Conservation (phyloP, 2,888 invertebrate species). For the Eurytoma californica region DNA sequence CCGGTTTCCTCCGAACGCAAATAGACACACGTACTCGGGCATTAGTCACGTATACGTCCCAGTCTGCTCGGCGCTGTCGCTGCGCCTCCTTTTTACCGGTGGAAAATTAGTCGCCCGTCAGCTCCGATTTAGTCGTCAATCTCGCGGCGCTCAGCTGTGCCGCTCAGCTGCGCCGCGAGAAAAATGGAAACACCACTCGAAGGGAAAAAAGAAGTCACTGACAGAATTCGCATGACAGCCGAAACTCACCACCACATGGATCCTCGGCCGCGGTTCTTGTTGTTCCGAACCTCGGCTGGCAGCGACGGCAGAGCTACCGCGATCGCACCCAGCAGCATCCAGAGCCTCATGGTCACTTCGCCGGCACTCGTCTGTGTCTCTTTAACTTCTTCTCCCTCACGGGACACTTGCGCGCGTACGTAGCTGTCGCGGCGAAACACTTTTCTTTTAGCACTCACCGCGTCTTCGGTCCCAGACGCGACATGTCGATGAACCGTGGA, state of each 20-base stretch:
- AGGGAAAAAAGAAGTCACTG: neutral
- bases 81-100: too few species aligned
- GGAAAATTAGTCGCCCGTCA: too few species aligned
- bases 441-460: constrained; percentile 19
- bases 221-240: neutral
- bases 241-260: constrained; percentile 93
- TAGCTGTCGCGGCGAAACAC: too few species aligned
- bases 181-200: neutral
- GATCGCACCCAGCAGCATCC: constrained; percentile 73
- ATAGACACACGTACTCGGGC: neutral
- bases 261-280: constrained; percentile 87
- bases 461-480: constrained; percentile 11
- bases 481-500: neutral
- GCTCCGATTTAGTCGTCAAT: neutral
- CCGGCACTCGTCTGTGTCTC: neutral
- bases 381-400: constrained; percentile 1
- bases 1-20: constrained; percentile 15
- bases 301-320: constrained; percentile 77
- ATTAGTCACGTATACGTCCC: neutral
- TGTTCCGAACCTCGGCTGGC: constrained; percentile 69
- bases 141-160: neutral
- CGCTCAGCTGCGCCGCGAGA: constrained; percentile 26
- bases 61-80: too few species aligned
- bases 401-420: too few species aligned
- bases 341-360: constrained; percentile 59